Evolutionary conservation across 2,113 vertebrate genomes (phyloP), one percentile per base, ranked within the genome.

Genomic region (Calyptommatus sinebrachiatus): DNA sequence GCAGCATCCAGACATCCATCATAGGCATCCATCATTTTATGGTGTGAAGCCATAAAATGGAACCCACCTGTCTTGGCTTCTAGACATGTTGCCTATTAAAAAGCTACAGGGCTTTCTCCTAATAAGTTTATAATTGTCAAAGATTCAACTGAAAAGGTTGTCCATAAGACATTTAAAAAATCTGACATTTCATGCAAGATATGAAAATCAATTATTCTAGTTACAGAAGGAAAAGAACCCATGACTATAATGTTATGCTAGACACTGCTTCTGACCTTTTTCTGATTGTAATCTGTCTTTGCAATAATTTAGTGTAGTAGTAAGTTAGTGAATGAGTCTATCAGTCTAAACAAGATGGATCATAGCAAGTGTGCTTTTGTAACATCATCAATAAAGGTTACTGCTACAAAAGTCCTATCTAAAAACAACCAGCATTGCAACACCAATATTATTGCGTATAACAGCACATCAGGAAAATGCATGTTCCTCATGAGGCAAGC

Each of bases 271-370:
- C 1, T 86, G 80, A 88, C 41, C 61, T 89, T 84, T 83, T 77
- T 41, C 60, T 31, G 73, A 62, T 79, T 78, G 53, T 21, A 76
- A 41, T 72, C 60, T 74, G 1, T 73, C 86, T 79, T 83, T 77
- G 46, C 41, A 76, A 72, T 71, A 79, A 80, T 73, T 20, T 76
- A 8, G 72, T 76, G 10, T 31, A 63, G 26, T 12, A 73, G 4
- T 69, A 85, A 84, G 3, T 80, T 84, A 86, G 83, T 76, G 65
- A 74, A 81, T 80, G 22, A 85, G 61, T 83, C 78, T 48, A n/a
- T 1, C 71, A 89, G 8, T 53, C 73, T 88, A 83, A 86, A 62
- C 7, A 76, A 83, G 71, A 76, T 67, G 12, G 31, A 84, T 75
- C 65, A 76, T 67, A 80, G 77, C 78, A 10, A 18, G 28, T 68